Evolutionary conservation across 2,797 vertebrate genomes (phyloP), one percentile per base, ranked within the genome.

Genomic region (Cirrhinus molitorella): DNA sequence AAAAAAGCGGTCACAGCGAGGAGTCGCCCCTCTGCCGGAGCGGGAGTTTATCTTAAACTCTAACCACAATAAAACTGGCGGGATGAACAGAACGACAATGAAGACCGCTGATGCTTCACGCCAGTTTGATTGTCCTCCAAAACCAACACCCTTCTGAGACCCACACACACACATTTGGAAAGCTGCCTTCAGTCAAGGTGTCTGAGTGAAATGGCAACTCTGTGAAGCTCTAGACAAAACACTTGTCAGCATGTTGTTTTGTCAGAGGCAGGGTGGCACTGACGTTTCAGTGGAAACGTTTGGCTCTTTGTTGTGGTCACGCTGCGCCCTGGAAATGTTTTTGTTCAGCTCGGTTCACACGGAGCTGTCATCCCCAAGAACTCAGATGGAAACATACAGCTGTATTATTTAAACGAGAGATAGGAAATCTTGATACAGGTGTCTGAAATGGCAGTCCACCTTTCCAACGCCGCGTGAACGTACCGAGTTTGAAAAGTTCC

Each of bases 91-190:
- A 91, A 91, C 92, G 91, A 92, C 81, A 93, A 93, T 92, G 91
- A 89, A 89, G 87, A 86, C 79, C 67, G 12, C 86, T 78, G 19
- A 89, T 87, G 88, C 87, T 85, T 92, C 89, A 81, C 84, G 80
- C 59, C 75, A 91, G 94, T 94, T 95, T 97, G 95, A 97, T 97
- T 95, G 66, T 85, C 74, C 91, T 96, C 96, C 96, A 97, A 97
- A 88, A 96, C 93, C 91, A 96, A 95, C 95, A 93, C 40, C 59
- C 43, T 57, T 68, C 91, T 89, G 90, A 88, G 87, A 87, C 86
- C 25, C 63, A 31, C 71, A 9, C 77, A 49, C 65, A 68, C 63
- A 80, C 73, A 68, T 73, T 61, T 31, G 67, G 70, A 86, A 79
- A 83, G 55, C 77, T 47, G 53, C 80, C 90, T 88, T 91, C 92